Percentiles rank a stretch among this genome's conserved stretches.
phyloP scores from a whole-genome alignment of 2,797 vertebrate genomes.

The Muscicapa striata region DNA sequence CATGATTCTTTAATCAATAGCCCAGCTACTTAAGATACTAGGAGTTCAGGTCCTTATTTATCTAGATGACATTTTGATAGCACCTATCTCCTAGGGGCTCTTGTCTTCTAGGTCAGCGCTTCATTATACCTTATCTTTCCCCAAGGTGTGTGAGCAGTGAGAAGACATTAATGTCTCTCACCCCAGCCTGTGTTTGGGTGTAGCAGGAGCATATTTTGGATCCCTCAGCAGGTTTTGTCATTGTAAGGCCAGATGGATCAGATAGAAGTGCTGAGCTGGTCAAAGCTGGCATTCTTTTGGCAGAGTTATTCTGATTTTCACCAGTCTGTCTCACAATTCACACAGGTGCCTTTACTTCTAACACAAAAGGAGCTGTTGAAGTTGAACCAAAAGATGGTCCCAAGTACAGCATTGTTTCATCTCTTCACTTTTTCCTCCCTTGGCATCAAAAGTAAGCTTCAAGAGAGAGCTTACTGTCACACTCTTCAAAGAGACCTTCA shows the following conservation, averaged over 20 bases:
- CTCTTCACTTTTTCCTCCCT: not conserved
- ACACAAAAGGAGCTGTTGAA: conserved; percentile 36
- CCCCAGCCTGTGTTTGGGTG: not conserved
- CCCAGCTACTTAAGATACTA: conserved; percentile 57
- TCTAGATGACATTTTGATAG: conserved; percentile 63
- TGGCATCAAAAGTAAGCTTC: conserved; percentile 3
- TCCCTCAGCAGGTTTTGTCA: not conserved
- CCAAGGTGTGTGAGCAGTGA: conserved; percentile 1
- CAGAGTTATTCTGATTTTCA: not conserved
- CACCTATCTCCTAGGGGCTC: conserved; percentile 26
- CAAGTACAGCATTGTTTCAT: not conserved
- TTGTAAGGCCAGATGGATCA: not conserved
- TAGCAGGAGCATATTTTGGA: not conserved
- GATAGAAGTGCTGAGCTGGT: not conserved
- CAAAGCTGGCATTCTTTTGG: not conserved
- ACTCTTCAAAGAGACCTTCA: not conserved
- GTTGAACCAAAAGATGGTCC: not conserved
- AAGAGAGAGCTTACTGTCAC: not conserved
- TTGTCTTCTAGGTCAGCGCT: conserved; percentile 38
- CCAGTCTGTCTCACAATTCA: conserved; percentile 3
- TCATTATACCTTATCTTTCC: conserved; percentile 17
- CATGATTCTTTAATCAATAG: conserved; percentile 72
- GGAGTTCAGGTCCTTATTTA: conserved; percentile 49
- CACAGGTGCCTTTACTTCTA: not conserved
- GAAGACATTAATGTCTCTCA: not conserved